Conservation (phyloP, 2,113 vertebrate genomes). For the Pseudolaguvia tuberculata region DNA sequence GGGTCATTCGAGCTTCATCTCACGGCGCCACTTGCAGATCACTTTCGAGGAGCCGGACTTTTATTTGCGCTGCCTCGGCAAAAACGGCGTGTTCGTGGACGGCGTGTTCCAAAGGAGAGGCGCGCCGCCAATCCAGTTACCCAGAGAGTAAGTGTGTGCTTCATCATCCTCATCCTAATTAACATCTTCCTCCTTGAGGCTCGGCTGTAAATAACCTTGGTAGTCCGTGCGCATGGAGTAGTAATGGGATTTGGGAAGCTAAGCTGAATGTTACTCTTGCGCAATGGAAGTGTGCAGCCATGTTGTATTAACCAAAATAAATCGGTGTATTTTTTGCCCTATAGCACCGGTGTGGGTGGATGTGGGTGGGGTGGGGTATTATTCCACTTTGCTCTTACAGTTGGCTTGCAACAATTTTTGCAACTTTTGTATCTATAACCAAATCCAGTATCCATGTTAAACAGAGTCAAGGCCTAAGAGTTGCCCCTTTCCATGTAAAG, state of each 20-base stretch:
- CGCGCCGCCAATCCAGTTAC: slow-evolving; percentile 81
- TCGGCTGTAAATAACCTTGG: neutral
- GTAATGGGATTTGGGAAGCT: neutral
- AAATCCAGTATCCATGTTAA: neutral
- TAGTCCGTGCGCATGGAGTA: neutral
- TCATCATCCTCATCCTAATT: neutral
- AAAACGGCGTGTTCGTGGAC: slow-evolving; percentile 93
- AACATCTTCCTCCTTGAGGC: neutral
- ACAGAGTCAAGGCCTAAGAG: neutral
- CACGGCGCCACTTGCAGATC: slow-evolving; percentile 91
- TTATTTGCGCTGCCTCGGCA: slow-evolving; percentile 84
- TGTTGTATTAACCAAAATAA: neutral
- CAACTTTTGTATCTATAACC: neutral
- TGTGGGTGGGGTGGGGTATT: too few species aligned
- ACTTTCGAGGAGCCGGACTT: slow-evolving; percentile 84
- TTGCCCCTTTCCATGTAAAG: neutral
- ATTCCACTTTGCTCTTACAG: too few species aligned
- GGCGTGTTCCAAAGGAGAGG: slow-evolving; percentile 93
- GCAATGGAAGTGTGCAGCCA: neutral
- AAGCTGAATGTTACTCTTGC: neutral
- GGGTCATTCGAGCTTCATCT: slow-evolving; percentile 97
- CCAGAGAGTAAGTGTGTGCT: slow-evolving; percentile 79
- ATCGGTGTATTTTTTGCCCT: neutral
- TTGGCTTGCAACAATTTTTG: too few species aligned
- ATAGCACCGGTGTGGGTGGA: too few species aligned